Base-by-base conservation (phyloP, 1,140 invertebrate species). In the Lepidotrigona ventralis region DNA sequence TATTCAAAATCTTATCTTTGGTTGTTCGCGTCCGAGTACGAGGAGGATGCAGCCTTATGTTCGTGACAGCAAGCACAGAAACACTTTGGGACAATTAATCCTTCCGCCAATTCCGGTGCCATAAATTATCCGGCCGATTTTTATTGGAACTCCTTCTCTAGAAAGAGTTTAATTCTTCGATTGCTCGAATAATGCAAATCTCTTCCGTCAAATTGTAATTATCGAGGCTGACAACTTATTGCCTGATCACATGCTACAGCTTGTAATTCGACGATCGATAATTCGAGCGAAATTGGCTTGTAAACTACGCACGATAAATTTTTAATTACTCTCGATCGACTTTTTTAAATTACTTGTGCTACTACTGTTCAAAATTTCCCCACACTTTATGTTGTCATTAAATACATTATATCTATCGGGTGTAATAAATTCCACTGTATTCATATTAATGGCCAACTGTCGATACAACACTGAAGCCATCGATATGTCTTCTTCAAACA, bases 81-180 rank as follows among this genome's bases (percentile, higher is more conserved):
- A 76, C 63, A 64, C 74, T 76, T 76, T 29, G 17, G 60, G 14
- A 39, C 58, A 76, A 64, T 76, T 76, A 76, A 76, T 76, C 64
- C 39, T 51, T 51, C 58, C 19, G 58, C 51, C 56, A 4, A 63
- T 76, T 26, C 56, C 39, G 39, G 15, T 11, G 12, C 23, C 23
- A 76, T 64, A 76, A 76, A 63, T 76, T 76, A 76, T 29, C 23
- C 11, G 3, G 17, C 12, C 8, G 8, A 60, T 26, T 64, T 64
- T 76, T 46, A 46, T 15, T 8, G 9, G 5, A 64, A n/a, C 14
- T 64, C 33, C 6, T 29, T 8, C 39, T 26, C 5, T 12, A 26
- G 15, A 64, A 51, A 15, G n/a, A 29, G 21, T 51, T 6, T 11
- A 11, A 12, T 19, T 75, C 23, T 39, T 39, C 26, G 12, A 63